Base-by-base conservation (phyloP, 2,797 vertebrate species). In the Clarias laeviceps region DNA sequence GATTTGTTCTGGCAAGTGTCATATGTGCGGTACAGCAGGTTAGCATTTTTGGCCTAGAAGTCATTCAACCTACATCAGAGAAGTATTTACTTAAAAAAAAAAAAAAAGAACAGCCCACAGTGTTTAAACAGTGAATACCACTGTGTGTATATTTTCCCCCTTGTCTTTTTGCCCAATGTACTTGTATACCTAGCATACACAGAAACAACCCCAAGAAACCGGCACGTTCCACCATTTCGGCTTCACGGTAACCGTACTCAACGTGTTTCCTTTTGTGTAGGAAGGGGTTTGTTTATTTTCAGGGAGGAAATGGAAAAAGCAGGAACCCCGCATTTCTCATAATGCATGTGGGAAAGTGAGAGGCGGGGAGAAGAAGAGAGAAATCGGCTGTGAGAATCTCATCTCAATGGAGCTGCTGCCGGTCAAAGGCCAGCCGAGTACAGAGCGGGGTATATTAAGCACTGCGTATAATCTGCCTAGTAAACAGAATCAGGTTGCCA, bases 271-370 rank as follows among this genome's bases (percentile, higher is more conserved):
- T 90, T 92, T 88, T 45, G 64, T 80, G 27, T 80, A 14, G 54
- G 65, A 80, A 82, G 56, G 78, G 89, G 89, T 92, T 91, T 93
- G 91, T 93, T 94, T 92, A 82, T 92, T 90, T 85, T 85, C 22
- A 90, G 11, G 66, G 90, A 92, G 92, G 90, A 92, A 93, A 92
- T 92, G 92, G 89, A 92, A 92, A 93, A 92, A 88, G 83, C 82
- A 73, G 80, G 88, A 80, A 82, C 56, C 72, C 69, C 89, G 90
- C 89, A 90, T 91, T 92, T 91, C 89, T 87, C 89, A 89, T 89
- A 90, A 80, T 5, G 78, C 61, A 90, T 87, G 91, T 91, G 92
- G 91, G 93, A 93, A 91, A 80, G 74, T 82, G 85, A 82, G 83
- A 82, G 29, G 65, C 27, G 17, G 8, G 37, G 68, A 59, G 32